Base-by-base conservation (phyloP, 2,797 vertebrate species). In the Anguilla marmorata region DNA sequence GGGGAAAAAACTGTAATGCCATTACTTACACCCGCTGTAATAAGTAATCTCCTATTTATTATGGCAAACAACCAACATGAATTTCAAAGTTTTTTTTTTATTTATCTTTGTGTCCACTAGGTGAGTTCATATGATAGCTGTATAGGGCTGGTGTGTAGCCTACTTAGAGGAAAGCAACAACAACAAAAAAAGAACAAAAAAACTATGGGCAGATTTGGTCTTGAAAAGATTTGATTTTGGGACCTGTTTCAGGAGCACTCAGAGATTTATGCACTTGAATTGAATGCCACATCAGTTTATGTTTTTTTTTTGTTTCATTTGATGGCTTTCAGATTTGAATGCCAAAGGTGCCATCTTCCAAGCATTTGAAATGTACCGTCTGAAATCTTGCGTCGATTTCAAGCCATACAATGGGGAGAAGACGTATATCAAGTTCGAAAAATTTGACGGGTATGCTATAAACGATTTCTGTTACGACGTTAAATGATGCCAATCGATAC, bases 301-400 rank as follows among this genome's bases (percentile, higher is more conserved):
- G 19, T 86, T 0, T 48, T 63, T 48, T 88, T 74, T 56, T 37
- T 50, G 9, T 24, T 66, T 88, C 27, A n/a, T 33, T 74, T 54
- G 0, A 76, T 76, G 9, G 33, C 21, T 66, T 74, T 84, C 60
- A 96, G 95, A 96, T 89, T 93, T 96, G 80, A 96, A 96, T 33
- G 95, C 98, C 85, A 99, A 99, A 92, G 98, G 92, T 58, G 96
- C 96, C 0, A 96, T 98, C 90, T 95, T 98, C 84, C 96, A 97
- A 90, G 95, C 96, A 0, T 97, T 99, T 93, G 98, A 99, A 93
- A 97, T 98, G 96, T 99, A 97, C 88, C 96, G 98, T 12, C 96
- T 99, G 1, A 98, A 97, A 91, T 98, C 98, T 21, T 99, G 98
- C 56, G 7, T 99, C 4, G 97, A 98, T 93, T 99, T 99, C 93